Evolutionary conservation across 1,140 invertebrate species (phyloP).

Genomic region (Melanaphis sacchari): DNA sequence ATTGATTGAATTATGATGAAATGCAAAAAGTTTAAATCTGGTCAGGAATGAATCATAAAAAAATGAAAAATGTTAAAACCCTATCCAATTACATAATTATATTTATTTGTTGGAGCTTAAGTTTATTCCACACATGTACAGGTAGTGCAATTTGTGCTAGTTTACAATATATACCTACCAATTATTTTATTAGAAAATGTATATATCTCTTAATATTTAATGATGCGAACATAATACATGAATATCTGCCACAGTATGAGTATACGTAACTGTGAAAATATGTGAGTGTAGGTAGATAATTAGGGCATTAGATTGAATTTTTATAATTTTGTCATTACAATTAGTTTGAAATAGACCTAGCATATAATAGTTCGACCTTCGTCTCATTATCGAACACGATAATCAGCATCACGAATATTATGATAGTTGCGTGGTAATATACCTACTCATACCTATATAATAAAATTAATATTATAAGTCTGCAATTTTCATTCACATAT

Average conservation of each 20-base stretch:
- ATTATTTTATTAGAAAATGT: neutral
- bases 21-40: neutral
- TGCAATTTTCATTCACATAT: neutral
- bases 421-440: neutral
- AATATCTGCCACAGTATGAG: neutral
- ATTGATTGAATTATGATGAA: neutral
- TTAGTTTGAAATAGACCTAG: neutral
- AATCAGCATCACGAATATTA: constrained; percentile 20
- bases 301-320: neutral
- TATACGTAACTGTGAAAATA: neutral
- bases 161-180: neutral
- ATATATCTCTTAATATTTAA: neutral
- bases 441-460: neutral
- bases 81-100: neutral
- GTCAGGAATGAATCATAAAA: neutral
- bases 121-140: neutral
- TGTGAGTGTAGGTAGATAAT: neutral
- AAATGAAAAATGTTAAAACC: neutral
- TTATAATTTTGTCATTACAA: neutral
- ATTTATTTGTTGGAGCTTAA: neutral
- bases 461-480: neutral
- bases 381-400: neutral
- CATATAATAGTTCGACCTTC: neutral
- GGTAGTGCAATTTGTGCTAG: neutral
- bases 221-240: neutral